A percentile compares a stretch with the other conserved stretches of the same genome.
Conservation (phyloP, 2,888 invertebrate genomes). For the Dryomyza anilis region DNA sequence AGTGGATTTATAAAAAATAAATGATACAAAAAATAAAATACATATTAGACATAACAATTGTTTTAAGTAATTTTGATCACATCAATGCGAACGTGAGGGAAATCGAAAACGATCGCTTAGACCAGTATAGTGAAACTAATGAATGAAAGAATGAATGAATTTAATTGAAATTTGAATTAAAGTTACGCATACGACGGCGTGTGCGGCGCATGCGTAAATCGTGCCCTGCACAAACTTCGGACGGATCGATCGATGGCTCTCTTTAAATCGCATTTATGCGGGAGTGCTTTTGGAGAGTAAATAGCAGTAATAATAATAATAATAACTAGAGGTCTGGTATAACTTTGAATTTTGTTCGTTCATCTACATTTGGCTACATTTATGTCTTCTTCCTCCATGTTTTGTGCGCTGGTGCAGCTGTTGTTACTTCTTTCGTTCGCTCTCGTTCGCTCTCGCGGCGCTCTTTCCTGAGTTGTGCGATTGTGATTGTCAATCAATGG, state of each 20-base stretch:
- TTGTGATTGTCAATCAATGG: conserved; percentile 30
- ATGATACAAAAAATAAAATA: background rate
- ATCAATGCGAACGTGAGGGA: conserved; percentile 22
- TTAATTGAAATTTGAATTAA: conserved; percentile 3
- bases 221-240: no score
- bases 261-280: no score
- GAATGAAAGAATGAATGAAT: conserved; percentile 22
- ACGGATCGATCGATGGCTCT: no score
- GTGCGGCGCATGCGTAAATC: conserved; percentile 21
- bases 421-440: conserved; percentile 22
- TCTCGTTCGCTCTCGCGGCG: conserved; percentile 12
- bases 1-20: background rate
- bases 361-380: background rate
- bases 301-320: no score
- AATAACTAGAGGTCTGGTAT: no score
- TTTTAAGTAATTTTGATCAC: conserved; percentile 12
- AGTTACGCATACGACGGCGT: conserved; percentile 48
- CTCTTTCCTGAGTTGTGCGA: conserved; percentile 19
- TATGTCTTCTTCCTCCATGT: conserved; percentile 10
- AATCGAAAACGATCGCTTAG: background rate
- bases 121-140: conserved; percentile 11
- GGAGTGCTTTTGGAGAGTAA: no score
- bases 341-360: no score
- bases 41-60: background rate
- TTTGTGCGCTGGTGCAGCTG: conserved; percentile 21